phyloP scores from a whole-genome alignment of 2,113 vertebrate species.

The Crotalus horridus region DNA sequence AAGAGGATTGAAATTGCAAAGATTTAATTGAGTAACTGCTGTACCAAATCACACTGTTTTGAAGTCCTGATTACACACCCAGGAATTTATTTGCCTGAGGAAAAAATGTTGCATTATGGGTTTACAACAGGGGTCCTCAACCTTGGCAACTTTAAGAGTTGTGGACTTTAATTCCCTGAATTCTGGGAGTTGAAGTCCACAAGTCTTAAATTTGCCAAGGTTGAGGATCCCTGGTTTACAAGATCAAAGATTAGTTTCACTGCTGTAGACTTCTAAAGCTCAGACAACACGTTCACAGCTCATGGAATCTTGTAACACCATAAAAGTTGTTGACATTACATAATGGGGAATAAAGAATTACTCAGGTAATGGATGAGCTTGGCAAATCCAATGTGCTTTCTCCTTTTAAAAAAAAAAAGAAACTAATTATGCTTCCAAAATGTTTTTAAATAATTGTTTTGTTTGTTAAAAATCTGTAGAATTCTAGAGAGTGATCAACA shows the following conservation, averaged over 20 bases:
- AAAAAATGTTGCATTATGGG: conserved; percentile 67
- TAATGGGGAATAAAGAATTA: conserved; percentile 56
- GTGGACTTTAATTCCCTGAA: too few species aligned
- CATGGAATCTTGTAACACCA: conserved; percentile 64
- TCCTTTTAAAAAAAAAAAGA: conserved; percentile 38
- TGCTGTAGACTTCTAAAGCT: conserved; percentile 57
- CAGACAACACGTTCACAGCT: conserved; percentile 59
- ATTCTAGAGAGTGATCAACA: conserved; percentile 42
- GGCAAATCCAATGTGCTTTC: conserved; percentile 43
- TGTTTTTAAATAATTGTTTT: conserved; percentile 15
- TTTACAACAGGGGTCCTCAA: conserved; percentile 5
- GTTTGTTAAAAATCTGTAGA: conserved; percentile 5
- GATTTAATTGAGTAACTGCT: conserved; percentile 62
- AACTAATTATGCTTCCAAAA: conserved; percentile 40
- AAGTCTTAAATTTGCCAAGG: too few species aligned
- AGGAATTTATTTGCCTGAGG: conserved; percentile 71
- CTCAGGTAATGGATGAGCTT: conserved; percentile 52
- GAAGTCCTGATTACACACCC: conserved; percentile 63
- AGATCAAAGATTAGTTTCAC: conserved; percentile 68
- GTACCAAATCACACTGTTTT: conserved; percentile 64
- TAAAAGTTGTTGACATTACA: conserved; percentile 55
- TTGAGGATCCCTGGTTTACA: conserved; percentile 37
- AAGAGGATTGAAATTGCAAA: conserved; percentile 59
- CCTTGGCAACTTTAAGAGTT: too few species aligned
- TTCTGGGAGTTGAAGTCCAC: too few species aligned